These are phyloP conservation scores for human DNA, from an alignment of 2,113 vertebrate genomes.

Conservation along the genomic window GRCh38 chr1:178098501-178099000, in stretches of 20 bases:
- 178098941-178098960: slow-evolving; percentile 17
- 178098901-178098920: background rate
- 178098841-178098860: slow-evolving; percentile 44
- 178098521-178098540: slow-evolving; percentile 68
- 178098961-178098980: background rate
- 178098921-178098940: slow-evolving; percentile 13
- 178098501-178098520: slow-evolving; percentile 80
- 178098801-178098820: slow-evolving; percentile 70
- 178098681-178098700: background rate
- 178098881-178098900: background rate
- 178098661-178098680: slow-evolving; percentile 27
- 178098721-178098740: slow-evolving; percentile 20
- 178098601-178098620: background rate
- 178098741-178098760: slow-evolving; percentile 54
- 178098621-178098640: fast-evolving
- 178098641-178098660: background rate
- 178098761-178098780: background rate
- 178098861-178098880: slow-evolving; percentile 50
- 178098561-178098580: background rate
- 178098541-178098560: slow-evolving; percentile 53
- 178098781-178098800: slow-evolving; percentile 21
- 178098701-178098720: slow-evolving; percentile 31
- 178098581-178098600: slow-evolving; percentile 1
- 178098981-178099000: background rate
- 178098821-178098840: slow-evolving; percentile 30